Base-by-base conservation (phyloP, 2,797 vertebrate species). In the Pampus argenteus region DNA sequence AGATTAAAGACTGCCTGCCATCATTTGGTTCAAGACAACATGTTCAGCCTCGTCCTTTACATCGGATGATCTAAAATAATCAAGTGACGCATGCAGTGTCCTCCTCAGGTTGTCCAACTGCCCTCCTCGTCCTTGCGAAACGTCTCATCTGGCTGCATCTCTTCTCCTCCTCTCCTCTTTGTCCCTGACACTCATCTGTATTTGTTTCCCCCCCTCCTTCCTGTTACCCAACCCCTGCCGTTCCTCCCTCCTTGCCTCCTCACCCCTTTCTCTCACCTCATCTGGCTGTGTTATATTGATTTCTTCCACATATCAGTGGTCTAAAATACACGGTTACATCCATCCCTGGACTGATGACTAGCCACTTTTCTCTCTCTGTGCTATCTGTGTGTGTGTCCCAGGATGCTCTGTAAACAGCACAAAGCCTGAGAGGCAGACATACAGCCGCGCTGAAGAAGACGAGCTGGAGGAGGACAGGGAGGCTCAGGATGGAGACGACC, bases 391-490 rank as follows among this genome's bases (percentile, higher is more conserved):
- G 73, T 58, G 56, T 77, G 29, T 82, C 38, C 51, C 82, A 95
- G 94, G 86, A 81, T 94, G 91, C 90, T 82, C 65, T 0, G 9
- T 78, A 66, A 93, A 91, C 79, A 54, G 26, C 68, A 81, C 81
- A 25, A 34, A 51, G 74, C 67, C 73, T 3, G 65, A 69, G 51
- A 73, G 49, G 25, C 65, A 52, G 82, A 60, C 82, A 47, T 70
- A 70, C 36, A 11, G 44, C 54, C 71, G 55, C 55, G 29, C 51
- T 8, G 77, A 78, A 36, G 58, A 40, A 71, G 75, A 85, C 28
- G 0, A 88, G 59, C 52, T 49, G 67, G 67, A 40, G 15, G 34
- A 25, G 14, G 38, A 51, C 10, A 4, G 15, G 47, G 55, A 60
- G 55, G 49, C 38, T 11, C 23, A 26, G 51, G 64, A 74, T 44